Evolutionary conservation across 2,113 vertebrate genomes (phyloP).

Genomic region (Psilopsiagon aymara): DNA sequence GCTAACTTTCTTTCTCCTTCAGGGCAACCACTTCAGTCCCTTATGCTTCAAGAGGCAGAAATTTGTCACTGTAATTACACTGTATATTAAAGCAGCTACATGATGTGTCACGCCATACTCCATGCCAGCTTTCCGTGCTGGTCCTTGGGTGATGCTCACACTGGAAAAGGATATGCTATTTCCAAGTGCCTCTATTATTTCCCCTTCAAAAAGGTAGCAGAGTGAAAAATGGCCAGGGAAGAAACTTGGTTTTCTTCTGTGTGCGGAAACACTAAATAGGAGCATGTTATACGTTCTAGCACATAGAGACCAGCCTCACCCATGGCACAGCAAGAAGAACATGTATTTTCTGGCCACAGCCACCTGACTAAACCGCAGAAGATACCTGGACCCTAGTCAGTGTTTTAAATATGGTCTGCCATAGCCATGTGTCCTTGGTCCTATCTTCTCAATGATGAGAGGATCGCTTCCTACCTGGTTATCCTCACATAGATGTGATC

Average conservation of each 20-base stretch:
- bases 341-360: not conserved
- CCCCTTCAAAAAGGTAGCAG: not conserved
- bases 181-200: not conserved
- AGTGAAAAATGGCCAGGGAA: not conserved
- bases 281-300: not conserved
- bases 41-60: conserved; percentile 42
- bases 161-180: not conserved
- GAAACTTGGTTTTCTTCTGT: not conserved
- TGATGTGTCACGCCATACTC: not conserved
- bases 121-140: not conserved
- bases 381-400: fast-evolving
- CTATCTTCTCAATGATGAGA: not conserved
- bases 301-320: not conserved
- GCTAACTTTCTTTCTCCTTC: not conserved
- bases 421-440: not conserved
- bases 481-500: not conserved
- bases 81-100: not conserved
- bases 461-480: not conserved
- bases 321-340: not conserved
- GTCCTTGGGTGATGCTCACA: not conserved
- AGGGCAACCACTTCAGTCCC: not conserved
- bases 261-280: not conserved
- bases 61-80: conserved; percentile 24
- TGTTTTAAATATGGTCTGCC: not conserved
- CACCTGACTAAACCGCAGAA: not conserved